phyloP scores from a whole-genome alignment of 2,797 vertebrate genomes.

The Lepilemur ruficaudatus region DNA sequence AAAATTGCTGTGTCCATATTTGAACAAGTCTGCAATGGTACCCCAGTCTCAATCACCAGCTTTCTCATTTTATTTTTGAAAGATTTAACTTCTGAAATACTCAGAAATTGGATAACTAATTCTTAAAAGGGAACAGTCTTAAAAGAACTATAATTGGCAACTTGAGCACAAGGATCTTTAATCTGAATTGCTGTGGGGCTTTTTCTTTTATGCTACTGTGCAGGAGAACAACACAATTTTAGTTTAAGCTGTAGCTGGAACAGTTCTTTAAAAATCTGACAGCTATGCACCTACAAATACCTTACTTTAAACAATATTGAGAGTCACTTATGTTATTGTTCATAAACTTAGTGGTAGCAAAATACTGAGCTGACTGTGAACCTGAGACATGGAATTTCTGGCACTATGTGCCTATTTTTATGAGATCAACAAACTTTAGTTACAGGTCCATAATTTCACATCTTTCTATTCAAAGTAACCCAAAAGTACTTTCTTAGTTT shows the following conservation, averaged over 20 bases:
- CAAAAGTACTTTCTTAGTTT: conserved; percentile 15
- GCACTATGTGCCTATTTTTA: conserved; percentile 37
- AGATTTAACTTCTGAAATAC: background rate
- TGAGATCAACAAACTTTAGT: conserved; percentile 4
- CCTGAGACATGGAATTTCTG: conserved; percentile 5
- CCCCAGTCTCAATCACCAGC: background rate
- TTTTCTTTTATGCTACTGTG: background rate
- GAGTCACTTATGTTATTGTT: background rate
- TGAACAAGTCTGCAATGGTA: background rate
- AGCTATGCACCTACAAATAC: background rate
- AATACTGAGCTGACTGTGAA: background rate
- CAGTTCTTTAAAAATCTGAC: background rate
- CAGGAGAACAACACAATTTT: background rate
- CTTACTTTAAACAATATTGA: background rate
- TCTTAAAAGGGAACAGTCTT: background rate
- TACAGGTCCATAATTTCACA: background rate
- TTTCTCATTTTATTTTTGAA: background rate
- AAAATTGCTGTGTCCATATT: background rate
- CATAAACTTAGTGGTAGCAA: conserved; percentile 7
- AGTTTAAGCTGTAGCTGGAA: background rate
- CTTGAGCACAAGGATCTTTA: background rate
- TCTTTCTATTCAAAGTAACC: conserved; percentile 41
- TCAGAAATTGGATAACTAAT: background rate
- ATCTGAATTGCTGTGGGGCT: background rate
- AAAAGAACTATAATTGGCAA: background rate